Evolutionary conservation across 2,113 vertebrate species (phyloP), one percentile per base, ranked within the genome.

Genomic region (Alces alces): DNA sequence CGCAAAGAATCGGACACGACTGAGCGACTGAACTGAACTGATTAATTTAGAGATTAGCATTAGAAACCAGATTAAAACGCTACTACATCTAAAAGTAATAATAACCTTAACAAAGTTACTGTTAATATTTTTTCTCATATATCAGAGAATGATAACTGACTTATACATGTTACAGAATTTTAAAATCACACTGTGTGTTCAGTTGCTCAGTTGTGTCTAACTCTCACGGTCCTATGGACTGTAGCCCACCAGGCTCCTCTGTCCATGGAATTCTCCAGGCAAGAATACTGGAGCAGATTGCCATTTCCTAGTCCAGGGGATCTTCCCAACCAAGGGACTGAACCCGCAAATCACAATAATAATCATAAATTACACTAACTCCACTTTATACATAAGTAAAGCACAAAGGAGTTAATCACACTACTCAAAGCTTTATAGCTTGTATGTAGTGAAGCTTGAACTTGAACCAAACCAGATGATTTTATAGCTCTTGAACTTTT

Each of bases 341-440:
- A 76, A 76, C 39, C 70, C 23, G 13, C 3, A 2, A 79, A 76
- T 47, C 11, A 83, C 13, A 45, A 79, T 80, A 15, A 50, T 1
- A 76, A 54, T 50, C 16, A 93, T 76, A 89, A 92, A 93, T 50
- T 52, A 64, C 3, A 33, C 6, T 92, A 87, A 90, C 28, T 0
- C 4, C 15, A 66, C 47, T 86, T 86, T 87, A 33, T 1, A 54
- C 13, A 89, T 70, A 89, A 58, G 73, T 60, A 88, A 64, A 30
- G 7, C 23, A 15, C 19, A 88, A 45, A 47, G 10, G 50, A 55
- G 27, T 47, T 43, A 54, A 84, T 55, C 12, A 66, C 64, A 36
- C 3, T 19, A 47, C 7, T 21, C n/a, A 80, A 84, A 86, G 54
- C 39, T 97, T 83, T 92, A 61, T 86, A 82, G 86, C 33, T 85